Evolutionary conservation across 1,140 invertebrate genomes (phyloP).

Genomic region (Lerema accius): DNA sequence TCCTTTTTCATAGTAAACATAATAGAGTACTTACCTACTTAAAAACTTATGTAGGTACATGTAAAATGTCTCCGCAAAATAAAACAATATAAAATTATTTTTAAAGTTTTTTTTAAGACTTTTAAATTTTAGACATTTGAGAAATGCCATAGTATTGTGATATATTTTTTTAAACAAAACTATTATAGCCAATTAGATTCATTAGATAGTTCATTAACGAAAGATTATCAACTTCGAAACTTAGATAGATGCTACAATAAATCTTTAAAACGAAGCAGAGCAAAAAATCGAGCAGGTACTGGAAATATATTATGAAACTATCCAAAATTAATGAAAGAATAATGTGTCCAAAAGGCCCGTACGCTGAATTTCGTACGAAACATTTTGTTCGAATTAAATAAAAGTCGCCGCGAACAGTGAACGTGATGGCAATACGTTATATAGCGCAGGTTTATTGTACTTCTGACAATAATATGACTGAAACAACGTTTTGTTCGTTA

Average conservation of each 20-base stretch:
- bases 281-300: background rate
- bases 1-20: no score
- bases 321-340: constrained; percentile 3
- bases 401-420: background rate
- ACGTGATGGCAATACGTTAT: constrained; percentile 2
- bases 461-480: constrained; percentile 2
- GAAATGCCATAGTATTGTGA: no score
- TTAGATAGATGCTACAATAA: background rate
- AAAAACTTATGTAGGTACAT: no score
- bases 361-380: constrained; percentile 2
- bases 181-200: no score
- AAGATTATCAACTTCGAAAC: no score
- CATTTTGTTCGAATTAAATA: constrained; percentile 4
- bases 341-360: background rate
- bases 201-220: no score
- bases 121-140: no score
- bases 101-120: no score
- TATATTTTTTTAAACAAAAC: no score
- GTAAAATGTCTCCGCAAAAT: no score
- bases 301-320: background rate
- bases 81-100: background rate
- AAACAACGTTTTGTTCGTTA: constrained; percentile 1
- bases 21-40: no score
- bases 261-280: background rate
- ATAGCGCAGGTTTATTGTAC: background rate